These are phyloP conservation scores for Babyrousa celebensis DNA, from an alignment of 2,797 vertebrate genomes.

Conservation along the genomic window DNA sequence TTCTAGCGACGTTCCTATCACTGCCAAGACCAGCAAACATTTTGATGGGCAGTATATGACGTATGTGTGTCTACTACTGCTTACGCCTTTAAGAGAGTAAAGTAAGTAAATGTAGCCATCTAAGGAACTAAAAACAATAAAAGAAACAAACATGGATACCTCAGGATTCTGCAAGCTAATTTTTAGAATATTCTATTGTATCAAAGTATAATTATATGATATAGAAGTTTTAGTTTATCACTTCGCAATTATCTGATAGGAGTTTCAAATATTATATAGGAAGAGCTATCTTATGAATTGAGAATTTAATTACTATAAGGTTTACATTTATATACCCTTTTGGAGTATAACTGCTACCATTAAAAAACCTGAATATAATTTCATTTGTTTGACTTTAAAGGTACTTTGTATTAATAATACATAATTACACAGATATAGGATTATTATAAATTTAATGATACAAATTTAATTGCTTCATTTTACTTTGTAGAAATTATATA, in stretches of 20 bases:
- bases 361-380: constrained; percentile 59
- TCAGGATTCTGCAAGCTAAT: constrained; percentile 20
- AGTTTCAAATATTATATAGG: constrained; percentile 32
- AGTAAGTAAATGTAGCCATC: constrained; percentile 55
- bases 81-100: constrained; percentile 57
- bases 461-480: constrained; percentile 58
- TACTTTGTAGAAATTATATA: constrained; percentile 55
- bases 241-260: constrained; percentile 40
- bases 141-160: constrained; percentile 29
- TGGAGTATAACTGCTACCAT: neutral
- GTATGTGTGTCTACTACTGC: neutral
- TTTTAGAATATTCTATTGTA: constrained; percentile 19
- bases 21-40: constrained; percentile 34
- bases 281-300: neutral
- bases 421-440: constrained; percentile 48
- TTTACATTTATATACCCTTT: constrained; percentile 14
- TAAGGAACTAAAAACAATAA: constrained; percentile 57
- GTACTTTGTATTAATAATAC: neutral
- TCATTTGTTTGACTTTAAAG: constrained; percentile 66
- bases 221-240: constrained; percentile 21
- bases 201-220: constrained; percentile 22
- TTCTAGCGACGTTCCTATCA: constrained; percentile 20
- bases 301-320: constrained; percentile 60
- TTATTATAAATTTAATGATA: constrained; percentile 60
- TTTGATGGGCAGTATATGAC: constrained; percentile 27